Evolutionary conservation across 2,113 vertebrate genomes (phyloP), one percentile per base, ranked within the genome.

Genomic region (Gambusia affinis): DNA sequence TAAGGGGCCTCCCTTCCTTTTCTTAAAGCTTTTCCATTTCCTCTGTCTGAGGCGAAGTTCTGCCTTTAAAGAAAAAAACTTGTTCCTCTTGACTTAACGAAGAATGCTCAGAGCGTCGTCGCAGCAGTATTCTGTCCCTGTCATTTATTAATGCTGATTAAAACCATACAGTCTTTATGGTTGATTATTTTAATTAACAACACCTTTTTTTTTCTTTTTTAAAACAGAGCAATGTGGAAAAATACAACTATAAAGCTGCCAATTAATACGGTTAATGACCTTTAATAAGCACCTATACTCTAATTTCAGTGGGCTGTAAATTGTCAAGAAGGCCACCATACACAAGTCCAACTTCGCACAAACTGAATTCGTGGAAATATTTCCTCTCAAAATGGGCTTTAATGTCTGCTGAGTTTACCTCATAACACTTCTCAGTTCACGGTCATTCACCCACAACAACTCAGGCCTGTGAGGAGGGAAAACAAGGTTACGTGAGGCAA

Each of bases 1-100:
- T 22, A 42, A 87, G 90, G 85, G 92, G 88, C 88, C 88, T 84
- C 87, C 83, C 83, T 88, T 92, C 92, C 90, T 89, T 82, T 86
- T 88, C 81, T 84, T 22, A 81, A 83, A 85, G 80, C 86, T 82
- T 83, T 89, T 88, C 88, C 88, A 91, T 90, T 92, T 93, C 90
- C 89, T 88, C 80, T 79, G 81, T 90, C 81, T 91, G 78, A 85
- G 70, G 72, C 37, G 29, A 61, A 68, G 76, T 66, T 69, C 60
- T 35, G 70, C 75, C 79, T 71, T 33, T 51, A 79, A 76, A 80
- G 75, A 78, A 37, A 37, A 79, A 70, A 78, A 75, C 70, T 15
- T 63, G 37, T 63, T 39, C 33, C 12, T 78, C 70, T 74, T 27
- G 0, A 14, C 29, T 77, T 66, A n/a, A 67, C 11, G 17, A 60